Evolutionary conservation across 1,140 invertebrate species (phyloP).

Genomic region (Drosophila arawakana): DNA sequence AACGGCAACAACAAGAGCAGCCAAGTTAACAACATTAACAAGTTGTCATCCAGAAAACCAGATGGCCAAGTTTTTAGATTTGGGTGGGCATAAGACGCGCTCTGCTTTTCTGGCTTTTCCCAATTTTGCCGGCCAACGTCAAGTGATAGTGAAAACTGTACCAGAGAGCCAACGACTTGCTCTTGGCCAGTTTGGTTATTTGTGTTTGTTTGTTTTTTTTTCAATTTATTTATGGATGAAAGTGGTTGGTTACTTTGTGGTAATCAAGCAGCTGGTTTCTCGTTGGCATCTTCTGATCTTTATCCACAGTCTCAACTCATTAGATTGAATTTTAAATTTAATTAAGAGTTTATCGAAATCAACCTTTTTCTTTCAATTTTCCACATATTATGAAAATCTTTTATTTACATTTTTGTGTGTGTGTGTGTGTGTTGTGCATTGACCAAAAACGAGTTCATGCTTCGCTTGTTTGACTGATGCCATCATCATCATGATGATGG

Average conservation of each 20-base stretch:
- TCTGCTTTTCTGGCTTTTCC: slow-evolving; percentile 57
- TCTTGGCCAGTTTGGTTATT: slow-evolving; percentile 49
- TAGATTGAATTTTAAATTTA: neutral
- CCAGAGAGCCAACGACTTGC: slow-evolving; percentile 37
- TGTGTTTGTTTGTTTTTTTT: slow-evolving; percentile 53
- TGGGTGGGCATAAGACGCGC: slow-evolving; percentile 36
- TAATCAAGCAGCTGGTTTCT: neutral
- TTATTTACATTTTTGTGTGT: slow-evolving; percentile 45
- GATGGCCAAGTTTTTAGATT: slow-evolving; percentile 17
- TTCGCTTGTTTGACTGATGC: slow-evolving; percentile 49
- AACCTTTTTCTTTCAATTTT: slow-evolving; percentile 27
- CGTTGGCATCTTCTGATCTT: slow-evolving; percentile 20
- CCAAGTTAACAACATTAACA: neutral
- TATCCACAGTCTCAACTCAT: slow-evolving; percentile 6
- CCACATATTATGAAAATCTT: slow-evolving; percentile 5
- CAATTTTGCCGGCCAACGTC: slow-evolving; percentile 41
- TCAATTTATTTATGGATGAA: slow-evolving; percentile 75
- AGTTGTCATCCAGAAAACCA: slow-evolving; percentile 24
- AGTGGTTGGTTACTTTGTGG: slow-evolving; percentile 58
- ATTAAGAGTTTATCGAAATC: slow-evolving; percentile 13
- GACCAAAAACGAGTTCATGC: slow-evolving; percentile 74
- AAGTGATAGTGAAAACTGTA: slow-evolving; percentile 77
- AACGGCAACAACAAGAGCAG: neutral
- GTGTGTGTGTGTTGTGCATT: slow-evolving; percentile 46
- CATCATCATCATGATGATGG: slow-evolving; percentile 2